Evolutionary conservation across 2,113 vertebrate species (phyloP), one percentile per base, ranked within the genome.

Genomic region (Corythaixoides concolor): DNA sequence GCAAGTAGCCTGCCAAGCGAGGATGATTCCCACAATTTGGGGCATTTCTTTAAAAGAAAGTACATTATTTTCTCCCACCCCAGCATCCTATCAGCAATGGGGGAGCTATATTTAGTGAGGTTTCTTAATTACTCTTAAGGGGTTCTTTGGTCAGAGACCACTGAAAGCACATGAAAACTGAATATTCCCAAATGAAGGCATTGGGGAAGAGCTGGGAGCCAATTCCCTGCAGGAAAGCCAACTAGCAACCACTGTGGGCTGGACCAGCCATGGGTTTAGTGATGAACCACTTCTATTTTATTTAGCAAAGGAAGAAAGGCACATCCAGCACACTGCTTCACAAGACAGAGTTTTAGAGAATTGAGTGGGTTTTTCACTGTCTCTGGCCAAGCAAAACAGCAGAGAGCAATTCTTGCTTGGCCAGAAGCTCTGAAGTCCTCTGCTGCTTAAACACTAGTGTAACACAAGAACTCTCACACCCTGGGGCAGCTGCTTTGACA

Each of bases 1-100:
- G 33, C 21, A 63, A 94, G 64, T 13, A 93, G 59, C 20, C 90
- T 81, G 90, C 95, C 96, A 94, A 89, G 53, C 32, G 80, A 60
- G 20, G 68, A 93, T 14, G 41, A 64, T 91, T 93, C 86, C 92
- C 94, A 94, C 49, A 85, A 75, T 28, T 58, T 78, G 90, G 73
- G 79, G 52, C 85, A 81, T 49, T 90, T 60, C 90, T 96, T 77
- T 39, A n/a, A 21, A 63, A 81, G 33, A 94, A 90, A 85, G 11
- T 21, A 26, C 32, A 37, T 53, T 37, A 26, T 68, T 78, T 92
- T 72, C 45, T 63, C 53, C 76, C 52, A 63, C 52, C 37, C 64
- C 75, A 80, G 20, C 55, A 52, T 53, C 66, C 30, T 28, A 26
- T 32, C 43, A 69, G 43, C 33, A 52, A 4, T 20, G 32, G 41